These are phyloP conservation scores for Microcebus tavaratra DNA, from an alignment of 2,113 vertebrate genomes.

Conservation along the genomic window DNA sequence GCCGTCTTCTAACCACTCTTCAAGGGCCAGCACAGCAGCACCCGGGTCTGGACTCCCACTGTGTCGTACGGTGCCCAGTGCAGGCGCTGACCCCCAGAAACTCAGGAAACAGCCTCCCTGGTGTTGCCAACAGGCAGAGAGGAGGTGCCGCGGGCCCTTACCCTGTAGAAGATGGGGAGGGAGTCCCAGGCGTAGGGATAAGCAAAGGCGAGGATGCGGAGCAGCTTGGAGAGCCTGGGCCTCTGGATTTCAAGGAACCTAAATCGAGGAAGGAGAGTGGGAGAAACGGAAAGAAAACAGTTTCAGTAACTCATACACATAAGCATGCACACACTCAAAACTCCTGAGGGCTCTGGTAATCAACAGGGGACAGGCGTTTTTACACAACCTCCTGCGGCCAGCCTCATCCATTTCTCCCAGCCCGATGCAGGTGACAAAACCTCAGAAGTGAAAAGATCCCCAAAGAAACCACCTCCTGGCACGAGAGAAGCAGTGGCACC, in stretches of 20 bases:
- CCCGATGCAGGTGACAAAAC: background rate
- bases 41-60: fast-evolving
- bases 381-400: background rate
- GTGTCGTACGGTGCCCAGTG: background rate
- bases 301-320: background rate
- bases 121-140: background rate
- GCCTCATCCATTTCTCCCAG: background rate
- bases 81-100: background rate
- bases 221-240: conserved; percentile 87
- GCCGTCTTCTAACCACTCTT: background rate
- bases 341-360: background rate
- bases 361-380: background rate
- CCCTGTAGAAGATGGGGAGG: conserved; percentile 95
- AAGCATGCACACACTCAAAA: no score
- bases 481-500: background rate
- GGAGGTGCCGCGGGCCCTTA: conserved; percentile 69
- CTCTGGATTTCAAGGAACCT: conserved; percentile 89
- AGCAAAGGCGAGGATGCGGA: conserved; percentile 91
- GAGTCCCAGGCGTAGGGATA: conserved; percentile 95
- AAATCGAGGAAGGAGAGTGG: background rate
- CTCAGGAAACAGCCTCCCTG: background rate
- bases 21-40: background rate
- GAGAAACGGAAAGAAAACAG: background rate
- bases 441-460: background rate
- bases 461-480: background rate